Evolutionary conservation across 2,888 invertebrate species (phyloP), one percentile per base, ranked within the genome.

Genomic region (Parnassius orleans): DNA sequence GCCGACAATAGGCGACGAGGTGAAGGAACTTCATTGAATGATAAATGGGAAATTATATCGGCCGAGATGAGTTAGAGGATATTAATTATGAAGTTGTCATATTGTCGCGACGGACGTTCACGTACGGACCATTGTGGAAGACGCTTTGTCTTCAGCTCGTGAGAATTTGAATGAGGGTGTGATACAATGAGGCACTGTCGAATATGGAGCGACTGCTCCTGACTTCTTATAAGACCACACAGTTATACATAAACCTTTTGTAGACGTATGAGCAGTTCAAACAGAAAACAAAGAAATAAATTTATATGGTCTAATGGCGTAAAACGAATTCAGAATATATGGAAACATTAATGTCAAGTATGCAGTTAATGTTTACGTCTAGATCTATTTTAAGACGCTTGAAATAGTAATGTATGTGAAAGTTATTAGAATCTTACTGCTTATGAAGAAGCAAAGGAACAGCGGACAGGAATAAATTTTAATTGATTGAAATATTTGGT

Each of bases 21-120:
- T 90, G 80, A 88, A 89, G 83, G 86, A 90, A 86, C 90, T 86
- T 78, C 1, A 55, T 51, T 55, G 63, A 72, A 78, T 87, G 89
- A 90, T 90, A 89, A 89, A 90, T 90, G 88, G 69, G 84, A 88
- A 88, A 90, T 90, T 87, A 89, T 90, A 91, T 90, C 86, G 85
- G 84, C 80, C 75, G 79, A 84, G 87, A 90, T 90, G 87, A 87
- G 81, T 82, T 84, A 81, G 83, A 84, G 86, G 90, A 87, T 90
- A 91, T 91, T 91, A 91, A 90, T 90, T 90, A 90, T 88, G 84
- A 84, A 87, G 87, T 80, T 86, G 90, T 87, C 90, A 89, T 83
- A 88, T 84, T 86, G 89, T 87, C 87, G 80, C 80, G 75, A 71
- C 72, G 72, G 77, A 73, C 81, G 78, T 82, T 85, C 87, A 87